Evolutionary conservation across 2,888 invertebrate species (phyloP), one percentile per base, ranked within the genome.

Genomic region (Zaprionus bogoriensis): DNA sequence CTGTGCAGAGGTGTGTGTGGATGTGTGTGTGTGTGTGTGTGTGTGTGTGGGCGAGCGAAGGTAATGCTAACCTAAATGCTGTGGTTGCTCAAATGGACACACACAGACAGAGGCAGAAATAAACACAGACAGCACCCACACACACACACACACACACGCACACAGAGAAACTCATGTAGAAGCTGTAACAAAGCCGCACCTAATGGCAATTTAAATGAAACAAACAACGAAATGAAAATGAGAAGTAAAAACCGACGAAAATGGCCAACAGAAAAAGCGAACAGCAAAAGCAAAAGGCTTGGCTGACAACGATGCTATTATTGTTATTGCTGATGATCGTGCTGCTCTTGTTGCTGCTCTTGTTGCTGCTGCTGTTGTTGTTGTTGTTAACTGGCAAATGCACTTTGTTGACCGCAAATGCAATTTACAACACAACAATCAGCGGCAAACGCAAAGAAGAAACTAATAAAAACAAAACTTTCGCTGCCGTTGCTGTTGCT

Each of bases 351-450:
- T 47, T 47, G 28, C 30, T 36, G 23, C 39, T 46, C 7, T 17
- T 47, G 51, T 36, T 62, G 36, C 28, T 23, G 44, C 5, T 48
- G 30, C 47, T 52, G 20, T 19, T 46, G 23, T 39, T 52, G 10
- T 22, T 48, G 28, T 52, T 64, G 55, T 14, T 9, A 17, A 27
- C 48, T 48, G 36, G 61, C 48, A 55, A 48, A 48, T 65, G 55
- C 72, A 66, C 67, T 72, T 72, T 70, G 70, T 73, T 68, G 72
- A 75, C 87, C 87, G 67, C 87, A 87, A 86, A 87, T 84, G 88
- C 88, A 86, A 87, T 86, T 87, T 79, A 88, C 77, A 82, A 73
- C 67, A 68, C 66, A 79, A 84, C 80, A 85, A 84, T 81, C 87
- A 72, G 73, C 64, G 72, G 77, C 57, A 65, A 74, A 73, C 70